Conservation (phyloP, 2,797 vertebrate genomes). For the Pseudotriccus pelzelni region DNA sequence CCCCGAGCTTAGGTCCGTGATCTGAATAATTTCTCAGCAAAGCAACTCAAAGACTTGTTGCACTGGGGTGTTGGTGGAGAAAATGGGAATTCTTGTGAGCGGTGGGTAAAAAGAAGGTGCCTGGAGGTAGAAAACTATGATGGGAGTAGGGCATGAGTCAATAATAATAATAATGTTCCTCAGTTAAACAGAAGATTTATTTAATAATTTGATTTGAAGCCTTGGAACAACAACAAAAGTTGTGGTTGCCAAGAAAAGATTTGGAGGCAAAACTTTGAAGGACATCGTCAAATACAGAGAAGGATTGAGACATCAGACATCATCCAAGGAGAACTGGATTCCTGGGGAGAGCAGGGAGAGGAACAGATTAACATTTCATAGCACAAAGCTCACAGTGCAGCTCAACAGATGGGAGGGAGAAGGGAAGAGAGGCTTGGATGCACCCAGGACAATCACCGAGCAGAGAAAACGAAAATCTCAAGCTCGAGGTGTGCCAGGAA, state of each 20-base stretch:
- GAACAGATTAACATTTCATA: not conserved
- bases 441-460: not conserved
- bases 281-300: not conserved
- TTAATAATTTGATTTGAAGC: not conserved
- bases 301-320: not conserved
- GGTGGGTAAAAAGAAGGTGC: not conserved
- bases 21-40: not conserved
- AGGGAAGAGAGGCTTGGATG: not conserved
- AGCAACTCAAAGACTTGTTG: not conserved
- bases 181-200: not conserved
- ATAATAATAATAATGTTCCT: not conserved
- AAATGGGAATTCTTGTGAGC: not conserved
- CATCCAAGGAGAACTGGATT: not conserved
- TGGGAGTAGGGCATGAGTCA: not conserved
- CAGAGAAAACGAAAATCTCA: not conserved
- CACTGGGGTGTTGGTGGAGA: not conserved
- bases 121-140: not conserved
- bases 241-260: not conserved
- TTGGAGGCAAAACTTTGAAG: not conserved
- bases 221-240: not conserved
- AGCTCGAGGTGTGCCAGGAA: not conserved
- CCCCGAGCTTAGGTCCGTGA: not conserved
- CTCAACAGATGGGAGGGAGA: not conserved
- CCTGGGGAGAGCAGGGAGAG: not conserved
- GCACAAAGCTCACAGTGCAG: accelerated